A percentile compares a stretch with the other conserved stretches of the same genome.
These are phyloP conservation scores for Pseudomugil tenellus DNA, from an alignment of 2,797 vertebrate species.

Conservation along the genomic window DNA sequence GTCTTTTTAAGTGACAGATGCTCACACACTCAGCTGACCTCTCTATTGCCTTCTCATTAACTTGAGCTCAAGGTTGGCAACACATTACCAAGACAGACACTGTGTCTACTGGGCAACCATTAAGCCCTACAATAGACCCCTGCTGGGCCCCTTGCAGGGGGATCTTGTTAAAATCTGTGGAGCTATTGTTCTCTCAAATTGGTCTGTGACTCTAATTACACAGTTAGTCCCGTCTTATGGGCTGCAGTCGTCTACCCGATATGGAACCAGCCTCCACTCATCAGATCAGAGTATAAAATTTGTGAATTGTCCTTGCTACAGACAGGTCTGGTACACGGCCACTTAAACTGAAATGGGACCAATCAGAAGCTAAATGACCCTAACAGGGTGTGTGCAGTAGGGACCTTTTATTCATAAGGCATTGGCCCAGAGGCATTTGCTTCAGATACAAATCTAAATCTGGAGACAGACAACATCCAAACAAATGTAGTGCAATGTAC, in stretches of 20 bases:
- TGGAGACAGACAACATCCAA: slow-evolving; percentile 69
- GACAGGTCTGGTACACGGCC: slow-evolving; percentile 24
- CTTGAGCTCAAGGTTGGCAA: slow-evolving; percentile 55
- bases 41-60: slow-evolving; percentile 57
- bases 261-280: slow-evolving; percentile 66
- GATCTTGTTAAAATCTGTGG: slow-evolving; percentile 75
- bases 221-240: slow-evolving; percentile 79
- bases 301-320: slow-evolving; percentile 29
- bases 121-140: slow-evolving; percentile 81
- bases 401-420: slow-evolving; percentile 52
- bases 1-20: slow-evolving; percentile 64
- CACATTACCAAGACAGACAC: slow-evolving; percentile 82
- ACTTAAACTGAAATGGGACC: slow-evolving; percentile 17
- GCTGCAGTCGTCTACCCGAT: slow-evolving; percentile 73
- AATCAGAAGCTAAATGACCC: slow-evolving; percentile 23
- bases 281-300: slow-evolving; percentile 70
- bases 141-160: slow-evolving; percentile 72
- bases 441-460: slow-evolving; percentile 68
- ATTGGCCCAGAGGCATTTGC: slow-evolving; percentile 46
- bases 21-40: slow-evolving; percentile 26
- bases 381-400: slow-evolving; percentile 38
- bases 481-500: slow-evolving; percentile 54
- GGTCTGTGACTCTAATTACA: slow-evolving; percentile 81
- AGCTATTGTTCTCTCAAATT: slow-evolving; percentile 85
- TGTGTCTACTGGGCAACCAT: slow-evolving; percentile 77